A percentile compares a stretch with the other conserved stretches of the same genome.
Evolutionary conservation across 2,888 invertebrate species (phyloP).

Genomic region (Dusona sp.): DNA sequence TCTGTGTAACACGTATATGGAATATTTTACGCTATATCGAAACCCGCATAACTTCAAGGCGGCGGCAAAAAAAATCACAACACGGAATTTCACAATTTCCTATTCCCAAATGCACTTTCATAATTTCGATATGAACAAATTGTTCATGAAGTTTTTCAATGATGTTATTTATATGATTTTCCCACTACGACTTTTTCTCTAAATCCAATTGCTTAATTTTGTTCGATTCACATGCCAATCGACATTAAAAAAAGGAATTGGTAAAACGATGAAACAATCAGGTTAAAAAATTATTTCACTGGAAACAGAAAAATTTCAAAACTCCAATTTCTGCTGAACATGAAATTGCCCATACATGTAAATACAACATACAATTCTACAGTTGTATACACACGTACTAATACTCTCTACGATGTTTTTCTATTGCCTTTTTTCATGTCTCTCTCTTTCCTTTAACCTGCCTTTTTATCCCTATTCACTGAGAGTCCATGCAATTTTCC

Average conservation of each 20-base stretch:
- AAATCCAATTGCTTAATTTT: neutral
- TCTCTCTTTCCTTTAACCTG: constrained; percentile 1
- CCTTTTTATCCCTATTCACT: constrained; percentile 2
- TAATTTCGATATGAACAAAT: too few species aligned
- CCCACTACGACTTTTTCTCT: neutral
- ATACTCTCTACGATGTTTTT: constrained; percentile 18
- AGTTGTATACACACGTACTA: constrained; percentile 45
- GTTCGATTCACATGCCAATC: neutral
- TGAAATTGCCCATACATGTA: constrained; percentile 10
- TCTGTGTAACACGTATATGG: constrained; percentile 15
- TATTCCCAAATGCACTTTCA: neutral
- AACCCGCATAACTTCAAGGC: neutral
- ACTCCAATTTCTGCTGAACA: neutral
- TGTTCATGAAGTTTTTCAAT: neutral
- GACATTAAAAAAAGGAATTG: neutral
- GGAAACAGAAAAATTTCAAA: neutral
- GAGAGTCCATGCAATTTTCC: constrained; percentile 26
- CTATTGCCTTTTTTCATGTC: constrained; percentile 5
- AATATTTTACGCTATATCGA: constrained; percentile 4
- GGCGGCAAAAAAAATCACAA: neutral
- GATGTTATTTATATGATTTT: neutral
- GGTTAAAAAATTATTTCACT: constrained; percentile 16
- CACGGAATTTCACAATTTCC: neutral
- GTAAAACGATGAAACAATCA: neutral
- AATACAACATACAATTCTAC: constrained; percentile 34